phyloP scores from a whole-genome alignment of 2,797 vertebrate genomes.

The Cetoscarus ocellatus region DNA sequence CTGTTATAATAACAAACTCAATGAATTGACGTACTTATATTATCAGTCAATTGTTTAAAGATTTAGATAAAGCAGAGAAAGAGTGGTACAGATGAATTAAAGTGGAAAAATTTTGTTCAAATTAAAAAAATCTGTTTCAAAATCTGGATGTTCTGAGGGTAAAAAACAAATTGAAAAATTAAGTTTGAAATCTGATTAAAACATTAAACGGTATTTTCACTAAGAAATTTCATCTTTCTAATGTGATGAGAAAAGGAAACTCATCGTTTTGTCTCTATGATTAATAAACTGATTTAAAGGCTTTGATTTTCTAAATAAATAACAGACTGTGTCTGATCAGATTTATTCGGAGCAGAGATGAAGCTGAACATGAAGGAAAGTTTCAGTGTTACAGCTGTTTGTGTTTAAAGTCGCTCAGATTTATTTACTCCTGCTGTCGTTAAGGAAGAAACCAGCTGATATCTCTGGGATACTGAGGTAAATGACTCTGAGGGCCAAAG shows the following conservation, averaged over 20 bases:
- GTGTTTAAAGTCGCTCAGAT: conserved; percentile 10
- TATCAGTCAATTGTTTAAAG: too few species aligned
- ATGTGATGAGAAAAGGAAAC: not conserved
- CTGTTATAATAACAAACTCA: too few species aligned
- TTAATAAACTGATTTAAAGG: conserved; percentile 31
- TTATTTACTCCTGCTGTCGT: conserved; percentile 14
- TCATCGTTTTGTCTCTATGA: conserved; percentile 15
- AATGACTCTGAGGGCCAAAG: not conserved
- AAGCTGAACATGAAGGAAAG: not conserved
- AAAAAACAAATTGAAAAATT: too few species aligned
- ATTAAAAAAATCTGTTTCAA: not conserved
- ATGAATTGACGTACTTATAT: too few species aligned
- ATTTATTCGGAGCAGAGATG: not conserved
- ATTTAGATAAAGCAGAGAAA: too few species aligned
- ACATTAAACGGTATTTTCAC: too few species aligned
- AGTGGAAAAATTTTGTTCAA: too few species aligned
- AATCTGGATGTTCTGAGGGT: too few species aligned
- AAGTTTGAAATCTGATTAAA: too few species aligned
- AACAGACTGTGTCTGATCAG: conserved; percentile 1
- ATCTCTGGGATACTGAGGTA: conserved; percentile 14
- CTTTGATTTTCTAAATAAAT: conserved; percentile 38
- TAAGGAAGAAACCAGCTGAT: not conserved
- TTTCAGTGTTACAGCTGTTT: conserved; percentile 8
- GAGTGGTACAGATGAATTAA: too few species aligned
- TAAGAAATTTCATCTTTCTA: too few species aligned